Base-by-base conservation (phyloP, 2,888 invertebrate genomes). In the Drosophila engyochracea region DNA sequence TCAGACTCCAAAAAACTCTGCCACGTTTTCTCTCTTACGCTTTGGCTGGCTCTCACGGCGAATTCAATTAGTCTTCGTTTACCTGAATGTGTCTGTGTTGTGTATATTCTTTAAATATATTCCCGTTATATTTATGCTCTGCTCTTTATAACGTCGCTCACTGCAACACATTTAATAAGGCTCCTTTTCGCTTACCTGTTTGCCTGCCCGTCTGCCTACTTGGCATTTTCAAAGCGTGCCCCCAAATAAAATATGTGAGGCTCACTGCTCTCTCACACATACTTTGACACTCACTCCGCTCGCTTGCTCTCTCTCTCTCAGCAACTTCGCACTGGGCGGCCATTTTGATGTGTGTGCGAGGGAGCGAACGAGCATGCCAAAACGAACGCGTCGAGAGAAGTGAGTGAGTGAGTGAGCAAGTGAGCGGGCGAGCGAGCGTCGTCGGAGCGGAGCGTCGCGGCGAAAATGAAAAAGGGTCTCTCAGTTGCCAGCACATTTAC, bases 141-240 rank as follows among this genome's bases (percentile, higher is more conserved):
- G 64, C 70, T 73, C 70, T 79, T 78, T 79, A 79, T 80, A 79
- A 64, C 82, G 66, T 47, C 68, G 82, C 67, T 82, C 75, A 85
- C 71, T 87, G 87, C 84, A 76, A 64, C 67, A 54, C 52, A 82
- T 79, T 63, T 64, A 53, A 47, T 37, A 74, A 57, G 68, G 63
- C 83, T 89, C 85, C 77, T 85, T 87, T 83, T 79, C 58, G 58
- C 61, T 57, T 69, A 69, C 83, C 68, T 78, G 63, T 64, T 59
- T 62, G 44, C 28, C 39, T 64, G 61, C 31, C 52, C 14, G 64
- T 70, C 68, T 83, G 73, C 76, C 78, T 82, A 78, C 89, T 73
- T 88, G 89, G 81, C 83, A 88, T 72, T 83, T 83, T 86, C 70
- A 78, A 76, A 89, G 80, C 83, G 78, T 87, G 78, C 90, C 85